Conservation (phyloP, 2,888 invertebrate species). For the Alcis repandata region DNA sequence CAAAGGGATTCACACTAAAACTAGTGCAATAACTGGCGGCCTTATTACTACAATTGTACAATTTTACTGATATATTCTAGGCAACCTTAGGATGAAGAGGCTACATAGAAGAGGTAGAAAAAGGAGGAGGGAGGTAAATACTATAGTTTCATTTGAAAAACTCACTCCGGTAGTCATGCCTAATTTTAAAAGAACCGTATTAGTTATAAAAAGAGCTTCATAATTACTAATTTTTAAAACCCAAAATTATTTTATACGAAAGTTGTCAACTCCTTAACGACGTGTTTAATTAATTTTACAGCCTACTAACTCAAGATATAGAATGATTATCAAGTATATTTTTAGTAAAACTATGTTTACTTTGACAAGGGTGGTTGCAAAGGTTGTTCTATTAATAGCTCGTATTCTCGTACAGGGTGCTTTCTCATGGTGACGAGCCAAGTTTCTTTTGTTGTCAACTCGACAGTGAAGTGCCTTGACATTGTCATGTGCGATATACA, state of each 20-base stretch:
- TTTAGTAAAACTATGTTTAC: not conserved
- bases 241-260: not conserved
- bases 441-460: constrained; percentile 33
- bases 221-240: not conserved
- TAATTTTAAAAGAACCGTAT: not conserved
- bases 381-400: constrained; percentile 41
- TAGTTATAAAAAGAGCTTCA: not conserved
- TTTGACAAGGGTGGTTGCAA: constrained; percentile 35
- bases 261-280: not conserved
- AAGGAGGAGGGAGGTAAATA: too few species aligned
- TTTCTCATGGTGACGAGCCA: constrained; percentile 30
- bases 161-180: not conserved
- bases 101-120: too few species aligned
- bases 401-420: constrained; percentile 16
- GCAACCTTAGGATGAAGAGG: too few species aligned
- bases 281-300: constrained; percentile 2
- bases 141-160: too few species aligned
- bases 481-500: constrained; percentile 18
- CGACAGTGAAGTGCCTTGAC: constrained; percentile 27
- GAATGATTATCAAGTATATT: not conserved
- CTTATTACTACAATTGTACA: too few species aligned
- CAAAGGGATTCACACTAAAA: too few species aligned
- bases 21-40: too few species aligned
- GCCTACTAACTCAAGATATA: not conserved
- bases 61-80: too few species aligned